A percentile compares a stretch with the other conserved stretches of the same genome.
Conservation (phyloP, 1,140 invertebrate genomes). For the Eufriesea mexicana region DNA sequence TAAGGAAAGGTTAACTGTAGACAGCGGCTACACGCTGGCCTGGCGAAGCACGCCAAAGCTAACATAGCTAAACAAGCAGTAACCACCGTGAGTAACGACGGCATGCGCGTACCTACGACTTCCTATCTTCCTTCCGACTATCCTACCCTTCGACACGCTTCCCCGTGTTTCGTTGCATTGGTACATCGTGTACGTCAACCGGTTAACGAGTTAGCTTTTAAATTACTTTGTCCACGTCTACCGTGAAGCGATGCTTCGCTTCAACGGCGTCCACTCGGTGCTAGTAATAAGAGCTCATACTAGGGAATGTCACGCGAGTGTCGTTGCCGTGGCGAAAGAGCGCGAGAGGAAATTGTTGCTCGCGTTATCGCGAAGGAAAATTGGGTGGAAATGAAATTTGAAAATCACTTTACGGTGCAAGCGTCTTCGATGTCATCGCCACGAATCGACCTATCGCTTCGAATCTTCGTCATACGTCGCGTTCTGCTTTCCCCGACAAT, state of each 20-base stretch:
- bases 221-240: constrained; percentile 16
- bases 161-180: constrained; percentile 8
- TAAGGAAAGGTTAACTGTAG: constrained; percentile 56
- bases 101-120: constrained; percentile 54
- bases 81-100: constrained; percentile 53
- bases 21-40: constrained; percentile 28
- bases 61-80: constrained; percentile 65
- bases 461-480: not conserved
- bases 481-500: not conserved
- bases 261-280: too few relatives aligned
- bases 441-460: not conserved
- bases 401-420: too few relatives aligned
- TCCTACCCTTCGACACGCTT: constrained; percentile 21
- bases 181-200: not conserved
- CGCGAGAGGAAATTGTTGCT: not conserved
- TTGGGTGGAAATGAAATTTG: too few relatives aligned
- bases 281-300: too few relatives aligned
- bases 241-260: too few relatives aligned
- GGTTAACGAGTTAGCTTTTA: constrained; percentile 59
- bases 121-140: constrained; percentile 4
- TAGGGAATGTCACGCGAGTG: too few relatives aligned
- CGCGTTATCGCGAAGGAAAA: too few relatives aligned
- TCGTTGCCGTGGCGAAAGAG: too few relatives aligned
- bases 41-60: constrained; percentile 55
- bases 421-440: not conserved